A percentile compares a stretch with the other conserved stretches of the same genome.
Conservation (phyloP, 2,888 invertebrate species). For the Spicauda simplicius region DNA sequence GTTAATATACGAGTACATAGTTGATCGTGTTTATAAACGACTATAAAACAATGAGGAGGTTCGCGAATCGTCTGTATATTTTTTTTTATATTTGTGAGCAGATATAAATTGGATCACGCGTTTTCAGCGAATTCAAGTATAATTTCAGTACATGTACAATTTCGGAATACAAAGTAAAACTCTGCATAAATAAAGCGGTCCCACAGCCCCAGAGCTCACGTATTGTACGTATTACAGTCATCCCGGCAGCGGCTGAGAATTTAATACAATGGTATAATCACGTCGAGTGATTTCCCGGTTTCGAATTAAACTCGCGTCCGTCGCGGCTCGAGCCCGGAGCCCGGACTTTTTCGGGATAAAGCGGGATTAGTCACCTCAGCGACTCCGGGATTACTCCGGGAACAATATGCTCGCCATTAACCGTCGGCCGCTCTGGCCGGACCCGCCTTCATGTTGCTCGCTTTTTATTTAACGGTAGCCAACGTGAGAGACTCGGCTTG, state of each 20-base stretch:
- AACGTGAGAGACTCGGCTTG: constrained; percentile 7
- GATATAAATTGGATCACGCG: neutral
- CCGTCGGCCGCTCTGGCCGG: constrained; percentile 38
- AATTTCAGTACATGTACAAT: constrained; percentile 3
- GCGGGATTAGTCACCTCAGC: constrained; percentile 56
- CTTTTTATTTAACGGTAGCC: constrained; percentile 11
- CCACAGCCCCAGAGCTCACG: neutral
- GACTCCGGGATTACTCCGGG: constrained; percentile 56
- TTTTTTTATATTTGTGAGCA: neutral
- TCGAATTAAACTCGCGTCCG: constrained; percentile 42
- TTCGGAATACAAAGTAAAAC: constrained; percentile 5
- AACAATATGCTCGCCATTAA: constrained; percentile 57
- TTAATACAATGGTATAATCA: constrained; percentile 31
- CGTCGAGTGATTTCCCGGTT: constrained; percentile 40
- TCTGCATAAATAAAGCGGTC: neutral
- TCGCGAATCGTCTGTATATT: neutral
- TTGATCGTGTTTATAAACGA: too few relatives aligned
- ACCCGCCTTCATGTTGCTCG: constrained; percentile 35
- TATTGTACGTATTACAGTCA: neutral
- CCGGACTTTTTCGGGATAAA: constrained; percentile 53
- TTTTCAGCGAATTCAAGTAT: neutral
- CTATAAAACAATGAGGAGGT: too few relatives aligned
- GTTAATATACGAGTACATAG: too few relatives aligned
- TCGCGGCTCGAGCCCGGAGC: constrained; percentile 40
- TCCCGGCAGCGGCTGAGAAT: neutral